These are phyloP conservation scores for Discoglossus pictus DNA, from an alignment of 2,797 vertebrate species.

Conservation along the genomic window DNA sequence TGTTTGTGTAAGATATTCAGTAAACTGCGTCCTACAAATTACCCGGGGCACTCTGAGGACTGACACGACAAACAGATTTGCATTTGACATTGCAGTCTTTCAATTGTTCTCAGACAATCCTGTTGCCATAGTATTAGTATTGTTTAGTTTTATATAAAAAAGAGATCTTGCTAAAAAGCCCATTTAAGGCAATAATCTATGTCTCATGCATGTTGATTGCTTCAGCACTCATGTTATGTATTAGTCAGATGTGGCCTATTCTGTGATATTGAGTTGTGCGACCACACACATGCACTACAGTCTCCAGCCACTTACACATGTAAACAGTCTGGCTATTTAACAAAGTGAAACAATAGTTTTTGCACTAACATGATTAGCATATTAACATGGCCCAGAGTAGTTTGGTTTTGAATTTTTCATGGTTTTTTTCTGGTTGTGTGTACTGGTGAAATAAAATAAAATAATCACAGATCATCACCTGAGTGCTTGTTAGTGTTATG, in stretches of 20 bases:
- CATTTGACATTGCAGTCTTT: slow-evolving; percentile 18
- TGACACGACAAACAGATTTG: no score
- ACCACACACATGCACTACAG: slow-evolving; percentile 86
- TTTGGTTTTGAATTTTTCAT: slow-evolving; percentile 75
- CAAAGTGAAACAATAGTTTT: slow-evolving; percentile 77
- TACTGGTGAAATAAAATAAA: no score
- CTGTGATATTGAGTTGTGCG: slow-evolving; percentile 78
- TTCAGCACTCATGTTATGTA: slow-evolving; percentile 64
- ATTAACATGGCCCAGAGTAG: slow-evolving; percentile 56
- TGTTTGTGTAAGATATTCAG: no score
- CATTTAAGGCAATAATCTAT: slow-evolving; percentile 50
- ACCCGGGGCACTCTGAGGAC: no score
- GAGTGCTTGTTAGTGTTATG: no score
- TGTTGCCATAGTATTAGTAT: not conserved
- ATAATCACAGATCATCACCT: no score
- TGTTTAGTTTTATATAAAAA: slow-evolving; percentile 20
- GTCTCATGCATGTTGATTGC: slow-evolving; percentile 51
- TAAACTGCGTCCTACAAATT: no score
- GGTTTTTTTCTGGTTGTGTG: slow-evolving; percentile 70
- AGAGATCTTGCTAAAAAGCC: slow-evolving; percentile 32
- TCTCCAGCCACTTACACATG: slow-evolving; percentile 75
- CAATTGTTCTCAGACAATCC: no score
- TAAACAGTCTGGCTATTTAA: slow-evolving; percentile 81
- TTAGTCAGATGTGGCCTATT: slow-evolving; percentile 71
- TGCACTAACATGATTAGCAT: slow-evolving; percentile 75